Evolutionary conservation across 1,140 invertebrate species (phyloP).

Genomic region (Sesamia nonagrioides): DNA sequence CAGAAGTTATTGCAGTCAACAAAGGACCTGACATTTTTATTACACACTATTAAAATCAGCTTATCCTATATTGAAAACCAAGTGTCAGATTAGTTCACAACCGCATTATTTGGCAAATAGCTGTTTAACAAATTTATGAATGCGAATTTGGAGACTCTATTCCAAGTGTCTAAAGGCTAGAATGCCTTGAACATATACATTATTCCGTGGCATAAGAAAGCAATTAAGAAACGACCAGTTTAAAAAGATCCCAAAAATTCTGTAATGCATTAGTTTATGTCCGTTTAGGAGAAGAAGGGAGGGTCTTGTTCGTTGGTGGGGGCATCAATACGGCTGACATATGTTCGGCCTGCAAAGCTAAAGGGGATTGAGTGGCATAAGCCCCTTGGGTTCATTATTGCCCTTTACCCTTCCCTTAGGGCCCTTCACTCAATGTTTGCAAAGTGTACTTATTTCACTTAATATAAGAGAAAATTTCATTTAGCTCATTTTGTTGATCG

Average conservation of each 20-base stretch:
- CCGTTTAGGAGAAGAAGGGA: slow-evolving; percentile 43
- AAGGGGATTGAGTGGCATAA: slow-evolving; percentile 80
- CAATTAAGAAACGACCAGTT: slow-evolving; percentile 74
- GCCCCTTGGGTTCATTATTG: slow-evolving; percentile 82
- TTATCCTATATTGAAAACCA: slow-evolving; percentile 73
- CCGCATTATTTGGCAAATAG: slow-evolving; percentile 67
- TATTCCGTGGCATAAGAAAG: slow-evolving; percentile 74
- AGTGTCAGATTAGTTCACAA: slow-evolving; percentile 73
- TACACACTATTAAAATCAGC: slow-evolving; percentile 47
- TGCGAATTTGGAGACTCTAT: slow-evolving; percentile 32
- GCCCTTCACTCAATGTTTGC: slow-evolving; percentile 75
- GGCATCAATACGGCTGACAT: slow-evolving; percentile 72
- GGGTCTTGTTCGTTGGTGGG: slow-evolving; percentile 61
- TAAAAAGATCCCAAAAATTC: slow-evolving; percentile 56
- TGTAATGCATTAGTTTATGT: slow-evolving; percentile 46
- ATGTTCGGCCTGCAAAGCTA: slow-evolving; percentile 75
- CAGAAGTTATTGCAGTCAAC: slow-evolving; percentile 16
- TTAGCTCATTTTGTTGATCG: slow-evolving; percentile 55
- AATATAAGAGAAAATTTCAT: slow-evolving; percentile 56
- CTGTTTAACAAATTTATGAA: slow-evolving; percentile 29
- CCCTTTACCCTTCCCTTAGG: slow-evolving; percentile 70
- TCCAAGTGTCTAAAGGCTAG: slow-evolving; percentile 60
- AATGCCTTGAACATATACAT: slow-evolving; percentile 61
- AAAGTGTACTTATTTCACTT: slow-evolving; percentile 77
- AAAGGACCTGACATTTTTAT: slow-evolving; percentile 61